Conservation (phyloP, 2,113 vertebrate genomes). For the Syrrhaptes paradoxus region DNA sequence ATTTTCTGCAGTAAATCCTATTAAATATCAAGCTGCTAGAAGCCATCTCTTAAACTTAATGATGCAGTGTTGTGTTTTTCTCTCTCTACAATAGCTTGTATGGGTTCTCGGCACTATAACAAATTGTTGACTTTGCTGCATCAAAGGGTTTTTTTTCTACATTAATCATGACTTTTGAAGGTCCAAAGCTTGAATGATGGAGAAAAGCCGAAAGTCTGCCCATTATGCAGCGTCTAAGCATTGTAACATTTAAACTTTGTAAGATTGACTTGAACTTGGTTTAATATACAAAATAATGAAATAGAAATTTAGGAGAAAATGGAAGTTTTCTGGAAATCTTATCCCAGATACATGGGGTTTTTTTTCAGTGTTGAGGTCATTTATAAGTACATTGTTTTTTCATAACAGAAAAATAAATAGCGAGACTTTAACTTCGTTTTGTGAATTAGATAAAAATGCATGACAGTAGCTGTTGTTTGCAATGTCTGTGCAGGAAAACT, state of each 20-base stretch:
- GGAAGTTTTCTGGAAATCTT: not conserved
- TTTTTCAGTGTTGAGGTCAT: not conserved
- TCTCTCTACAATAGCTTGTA: not conserved
- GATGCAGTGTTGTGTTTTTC: not conserved
- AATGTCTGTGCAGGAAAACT: not conserved
- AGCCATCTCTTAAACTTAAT: not conserved
- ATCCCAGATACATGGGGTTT: not conserved
- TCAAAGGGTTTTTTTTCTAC: not conserved
- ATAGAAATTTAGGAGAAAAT: not conserved
- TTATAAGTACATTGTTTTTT: not conserved
- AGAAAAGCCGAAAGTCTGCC: not conserved
- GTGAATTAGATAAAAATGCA: not conserved
- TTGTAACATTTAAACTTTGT: not conserved
- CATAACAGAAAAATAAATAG: not conserved
- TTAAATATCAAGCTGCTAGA: not conserved
- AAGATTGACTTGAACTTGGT: not conserved
- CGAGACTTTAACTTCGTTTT: not conserved
- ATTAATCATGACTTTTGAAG: not conserved
- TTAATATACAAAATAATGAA: not conserved
- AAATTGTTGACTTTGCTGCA: not conserved
- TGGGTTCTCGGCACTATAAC: not conserved
- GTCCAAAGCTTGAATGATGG: not conserved
- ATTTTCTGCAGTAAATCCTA: not conserved
- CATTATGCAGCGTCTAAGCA: not conserved
- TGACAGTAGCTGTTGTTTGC: not conserved